These are phyloP conservation scores for Poeciliopsis turneri DNA, from an alignment of 2,797 vertebrate genomes.

Conservation along the genomic window DNA sequence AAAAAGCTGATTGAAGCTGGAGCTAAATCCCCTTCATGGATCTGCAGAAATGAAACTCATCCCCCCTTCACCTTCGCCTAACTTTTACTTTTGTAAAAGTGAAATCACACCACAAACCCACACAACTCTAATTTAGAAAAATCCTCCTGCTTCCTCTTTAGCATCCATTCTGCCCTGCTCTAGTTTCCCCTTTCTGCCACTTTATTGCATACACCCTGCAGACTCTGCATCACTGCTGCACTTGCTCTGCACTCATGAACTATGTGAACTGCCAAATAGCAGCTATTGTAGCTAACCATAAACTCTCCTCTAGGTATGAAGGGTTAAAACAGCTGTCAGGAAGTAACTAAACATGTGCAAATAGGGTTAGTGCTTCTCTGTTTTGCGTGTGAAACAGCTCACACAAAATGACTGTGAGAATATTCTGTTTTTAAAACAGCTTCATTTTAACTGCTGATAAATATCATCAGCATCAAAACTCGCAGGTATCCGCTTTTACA, in stretches of 20 bases:
- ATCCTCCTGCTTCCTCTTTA: slow-evolving; percentile 43
- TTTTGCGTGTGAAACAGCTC: background rate
- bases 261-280: background rate
- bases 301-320: background rate
- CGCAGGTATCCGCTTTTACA: background rate
- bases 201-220: background rate
- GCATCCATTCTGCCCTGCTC: slow-evolving; percentile 13
- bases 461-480: background rate
- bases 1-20: slow-evolving; percentile 6
- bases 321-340: background rate
- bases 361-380: background rate
- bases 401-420: background rate
- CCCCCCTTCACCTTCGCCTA: too few species aligned
- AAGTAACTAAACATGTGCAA: background rate
- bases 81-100: background rate
- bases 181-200: slow-evolving; percentile 38
- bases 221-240: slow-evolving; percentile 15
- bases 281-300: background rate
- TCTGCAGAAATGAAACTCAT: too few species aligned
- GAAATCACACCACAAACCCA: slow-evolving; percentile 8
- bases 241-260: slow-evolving; percentile 1
- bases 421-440: background rate
- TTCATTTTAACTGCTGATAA: background rate
- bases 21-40: background rate
- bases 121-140: slow-evolving; percentile 30